These are phyloP conservation scores for Chanos chanos DNA, from an alignment of 2,797 vertebrate species.

Conservation along the genomic window DNA sequence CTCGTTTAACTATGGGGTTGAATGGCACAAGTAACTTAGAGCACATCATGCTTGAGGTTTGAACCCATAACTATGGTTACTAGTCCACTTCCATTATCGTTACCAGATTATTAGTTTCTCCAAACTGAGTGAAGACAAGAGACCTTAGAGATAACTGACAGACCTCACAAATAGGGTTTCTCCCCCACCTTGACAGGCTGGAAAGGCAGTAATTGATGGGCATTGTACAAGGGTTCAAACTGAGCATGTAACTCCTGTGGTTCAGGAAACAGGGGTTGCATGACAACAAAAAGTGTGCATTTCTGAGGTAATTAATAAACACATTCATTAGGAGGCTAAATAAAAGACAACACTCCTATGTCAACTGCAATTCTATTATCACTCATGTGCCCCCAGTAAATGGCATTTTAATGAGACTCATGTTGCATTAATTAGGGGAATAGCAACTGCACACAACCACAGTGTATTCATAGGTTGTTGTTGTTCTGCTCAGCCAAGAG, in stretches of 20 bases:
- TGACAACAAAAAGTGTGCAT: slow-evolving; percentile 21
- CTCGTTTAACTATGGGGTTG: no score
- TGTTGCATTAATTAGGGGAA: slow-evolving; percentile 48
- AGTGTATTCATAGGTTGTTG: slow-evolving; percentile 37
- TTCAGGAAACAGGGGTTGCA: slow-evolving; percentile 31
- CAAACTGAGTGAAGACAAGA: no score
- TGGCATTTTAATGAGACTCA: slow-evolving; percentile 51
- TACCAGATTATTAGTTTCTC: background rate
- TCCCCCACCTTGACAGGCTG: slow-evolving; percentile 5
- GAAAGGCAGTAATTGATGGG: slow-evolving; percentile 34
- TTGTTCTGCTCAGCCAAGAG: slow-evolving; percentile 20
- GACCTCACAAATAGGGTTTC: slow-evolving; percentile 25
- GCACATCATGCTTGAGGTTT: background rate
- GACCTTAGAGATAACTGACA: slow-evolving; percentile 38
- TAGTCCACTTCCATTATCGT: background rate
- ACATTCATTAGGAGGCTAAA: slow-evolving; percentile 48
- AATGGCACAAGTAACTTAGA: no score
- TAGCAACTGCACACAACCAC: slow-evolving; percentile 26
- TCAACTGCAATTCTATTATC: slow-evolving; percentile 43
- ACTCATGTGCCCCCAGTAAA: slow-evolving; percentile 46
- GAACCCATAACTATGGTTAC: background rate
- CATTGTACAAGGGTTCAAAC: slow-evolving; percentile 6
- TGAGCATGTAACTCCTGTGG: slow-evolving; percentile 32
- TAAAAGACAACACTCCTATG: slow-evolving; percentile 42
- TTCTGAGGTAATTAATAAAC: slow-evolving; percentile 50